Base-by-base conservation (phyloP, 2,113 vertebrate species). In the Pelecanoides urinatrix region DNA sequence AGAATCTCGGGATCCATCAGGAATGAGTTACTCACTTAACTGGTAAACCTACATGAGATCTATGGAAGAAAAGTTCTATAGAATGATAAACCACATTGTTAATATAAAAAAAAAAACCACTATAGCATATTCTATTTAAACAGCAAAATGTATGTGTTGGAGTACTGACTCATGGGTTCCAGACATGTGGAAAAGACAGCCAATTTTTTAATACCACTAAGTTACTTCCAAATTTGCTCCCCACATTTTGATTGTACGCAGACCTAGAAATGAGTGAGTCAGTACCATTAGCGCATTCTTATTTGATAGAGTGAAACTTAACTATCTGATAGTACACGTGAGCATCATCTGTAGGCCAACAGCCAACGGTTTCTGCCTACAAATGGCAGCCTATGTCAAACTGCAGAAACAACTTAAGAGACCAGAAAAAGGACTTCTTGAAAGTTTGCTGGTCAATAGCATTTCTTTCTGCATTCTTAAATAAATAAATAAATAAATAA, bases 161-260 rank as follows among this genome's bases (percentile, higher is more conserved):
- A 95, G 74, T 87, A 94, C 62, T 95, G 92, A 96, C 89, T 95
- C 92, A 95, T 42, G 89, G 74, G n/a, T 76, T 95, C 81, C 94
- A 97, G 92, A 91, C 71, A 73, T 27, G 34, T 77, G 81, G 74
- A 96, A 92, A 94, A 94, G 84, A 96, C 77, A 90, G 86, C 77
- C 86, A 92, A 92, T 23, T 87, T 92, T 90, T 90, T 79, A 95
- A 94, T 91, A 73, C 32, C 87, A 81, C 50, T 52, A 88, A 83
- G 74, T 71, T 88, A 68, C 29, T 95, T 96, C 42, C 74, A 95
- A 83, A 95, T 87, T 96, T 94, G 50, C 66, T 96, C 94, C 74
- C 84, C 71, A 73, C 50, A 92, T 70, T 88, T 94, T 66, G 74
- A 85, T 79, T 86, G 42, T 70, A 45, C 5, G 29, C 63, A 90